Evolutionary conservation across 2,888 invertebrate genomes (phyloP).

Genomic region (Minunthozetes semirufus): DNA sequence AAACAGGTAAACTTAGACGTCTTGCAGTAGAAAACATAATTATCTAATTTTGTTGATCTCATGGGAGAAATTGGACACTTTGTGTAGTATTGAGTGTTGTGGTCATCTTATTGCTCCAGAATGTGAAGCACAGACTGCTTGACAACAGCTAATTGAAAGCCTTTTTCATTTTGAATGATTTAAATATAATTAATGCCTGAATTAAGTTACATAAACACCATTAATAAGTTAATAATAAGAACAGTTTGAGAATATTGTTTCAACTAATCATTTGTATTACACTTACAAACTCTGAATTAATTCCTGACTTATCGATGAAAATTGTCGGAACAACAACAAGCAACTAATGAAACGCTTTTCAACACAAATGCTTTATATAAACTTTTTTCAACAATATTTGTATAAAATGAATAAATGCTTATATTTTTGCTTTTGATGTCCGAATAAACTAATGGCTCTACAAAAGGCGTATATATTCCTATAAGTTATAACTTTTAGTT

Average conservation of each 20-base stretch:
- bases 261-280: neutral
- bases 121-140: no score
- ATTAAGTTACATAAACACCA: neutral
- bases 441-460: neutral
- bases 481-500: neutral
- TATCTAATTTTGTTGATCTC: neutral
- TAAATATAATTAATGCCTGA: neutral
- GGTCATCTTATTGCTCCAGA: no score
- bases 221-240: neutral
- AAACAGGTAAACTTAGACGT: slow-evolving; percentile 14
- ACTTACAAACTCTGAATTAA: neutral
- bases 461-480: neutral
- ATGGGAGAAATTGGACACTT: neutral
- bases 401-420: neutral
- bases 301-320: neutral
- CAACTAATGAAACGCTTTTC: neutral
- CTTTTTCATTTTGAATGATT: neutral
- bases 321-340: neutral
- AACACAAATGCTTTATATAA: no score
- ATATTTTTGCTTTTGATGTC: neutral
- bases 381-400: neutral
- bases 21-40: neutral
- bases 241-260: neutral
- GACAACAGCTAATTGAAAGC: no score
- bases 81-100: no score